Percentiles rank a stretch among this genome's conserved stretches.
These are phyloP conservation scores for Lordiphosa fenestrarum DNA, from an alignment of 2,888 invertebrate genomes.

Conservation along the genomic window DNA sequence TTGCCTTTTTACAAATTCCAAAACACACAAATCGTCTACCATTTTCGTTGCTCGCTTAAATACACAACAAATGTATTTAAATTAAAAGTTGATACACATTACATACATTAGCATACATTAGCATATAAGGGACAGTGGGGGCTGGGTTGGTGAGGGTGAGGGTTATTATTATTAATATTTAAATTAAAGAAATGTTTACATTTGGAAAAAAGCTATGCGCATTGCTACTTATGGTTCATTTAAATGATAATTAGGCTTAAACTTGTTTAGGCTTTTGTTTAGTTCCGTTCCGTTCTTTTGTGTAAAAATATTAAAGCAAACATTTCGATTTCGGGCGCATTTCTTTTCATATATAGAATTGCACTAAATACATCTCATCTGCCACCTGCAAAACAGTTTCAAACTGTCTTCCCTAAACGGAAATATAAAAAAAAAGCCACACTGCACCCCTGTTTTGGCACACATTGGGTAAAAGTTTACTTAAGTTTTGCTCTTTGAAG, in stretches of 20 bases:
- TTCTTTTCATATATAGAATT: conserved; percentile 24
- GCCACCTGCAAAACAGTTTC: conserved; percentile 48
- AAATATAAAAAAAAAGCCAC: conserved; percentile 11
- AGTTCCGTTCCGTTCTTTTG: conserved; percentile 13
- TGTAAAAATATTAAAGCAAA: conserved; percentile 6
- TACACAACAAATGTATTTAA: conserved; percentile 4
- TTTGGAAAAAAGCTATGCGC: conserved; percentile 20
- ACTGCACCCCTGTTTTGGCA: conserved; percentile 64
- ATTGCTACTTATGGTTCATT: too few relatives aligned
- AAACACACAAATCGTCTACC: conserved; percentile 16
- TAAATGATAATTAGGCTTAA: too few relatives aligned
- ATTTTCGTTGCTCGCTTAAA: conserved; percentile 18
- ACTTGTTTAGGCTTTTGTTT: conserved; percentile 19
- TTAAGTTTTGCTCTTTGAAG: conserved; percentile 39
- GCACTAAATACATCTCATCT: conserved; percentile 35
- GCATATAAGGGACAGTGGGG: conserved; percentile 10
- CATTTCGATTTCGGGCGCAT: conserved; percentile 6
- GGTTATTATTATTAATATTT: conserved; percentile 13
- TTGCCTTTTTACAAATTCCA: conserved; percentile 50
- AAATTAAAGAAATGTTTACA: conserved; percentile 6
- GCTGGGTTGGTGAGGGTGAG: conserved; percentile 14
- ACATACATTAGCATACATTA: conserved; percentile 2
- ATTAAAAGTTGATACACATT: conserved; percentile 17
- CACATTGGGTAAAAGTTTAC: conserved; percentile 40
- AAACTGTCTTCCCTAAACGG: conserved; percentile 41